Base-by-base conservation (phyloP, 2,888 invertebrate genomes). In the Zygaena filipendulae region DNA sequence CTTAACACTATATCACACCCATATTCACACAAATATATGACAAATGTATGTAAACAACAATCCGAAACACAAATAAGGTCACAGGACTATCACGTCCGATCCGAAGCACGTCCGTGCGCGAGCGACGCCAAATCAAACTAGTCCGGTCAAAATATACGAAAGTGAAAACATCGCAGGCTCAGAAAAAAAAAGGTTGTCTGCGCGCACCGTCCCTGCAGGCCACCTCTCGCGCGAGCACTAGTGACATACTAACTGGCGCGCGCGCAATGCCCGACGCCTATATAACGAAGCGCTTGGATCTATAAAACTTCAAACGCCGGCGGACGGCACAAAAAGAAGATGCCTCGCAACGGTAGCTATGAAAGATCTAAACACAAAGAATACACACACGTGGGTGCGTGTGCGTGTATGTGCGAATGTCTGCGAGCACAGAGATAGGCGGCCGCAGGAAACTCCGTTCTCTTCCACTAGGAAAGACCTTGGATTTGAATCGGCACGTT, bases 401-500 rank as follows among this genome's bases (percentile, higher is more conserved):
- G 70, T 69, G 72, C 63, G 74, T 70, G 63, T 63, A 59, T 69
- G 67, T 63, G 71, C 59, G 52, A 51, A 45, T 63, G 70, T 66
- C 52, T 53, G 67, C 67, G 74, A 71, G 74, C 61, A 60, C 66
- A 67, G 72, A 74, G 75, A 77, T 71, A 75, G 75, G 74, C 69
- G 69, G 70, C 55, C 77, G 75, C 80, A 80, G 80, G 80, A 81
- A 80, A 79, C 79, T 68, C 79, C 80, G 75, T 79, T 81, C 80
- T 81, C 80, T 80, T 81, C 77, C 79, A 80, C 75, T 69, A 80
- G 80, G 80, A 81, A 81, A 80, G 80, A 75, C 80, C 80, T 81
- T 80, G 80, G 80, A 63, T 71, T 64, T 62, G 69, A 75, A 74
- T 72, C 71, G 71, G 71, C 72, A 72, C 72, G 72, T 72, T 75